These are phyloP conservation scores for Moxostoma hubbsi DNA, from an alignment of 2,797 vertebrate genomes.

Conservation along the genomic window DNA sequence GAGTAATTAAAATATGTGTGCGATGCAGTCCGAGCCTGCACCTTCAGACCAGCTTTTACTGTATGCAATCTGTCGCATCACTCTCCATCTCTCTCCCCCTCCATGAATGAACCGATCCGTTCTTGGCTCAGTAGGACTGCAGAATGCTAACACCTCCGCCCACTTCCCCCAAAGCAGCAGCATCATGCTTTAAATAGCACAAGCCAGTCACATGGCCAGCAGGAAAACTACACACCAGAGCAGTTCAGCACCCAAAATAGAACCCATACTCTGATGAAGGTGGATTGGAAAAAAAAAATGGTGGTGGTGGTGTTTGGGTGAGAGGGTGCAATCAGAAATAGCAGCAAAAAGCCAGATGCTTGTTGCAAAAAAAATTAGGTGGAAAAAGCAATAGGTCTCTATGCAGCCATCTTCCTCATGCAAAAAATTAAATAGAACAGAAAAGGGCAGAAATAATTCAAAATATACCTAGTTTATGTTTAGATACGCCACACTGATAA, in stretches of 20 bases:
- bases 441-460: conserved; percentile 11
- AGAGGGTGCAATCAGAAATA: conserved; percentile 56
- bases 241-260: conserved; percentile 52
- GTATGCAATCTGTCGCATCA: conserved; percentile 76
- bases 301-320: not conserved
- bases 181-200: conserved; percentile 69
- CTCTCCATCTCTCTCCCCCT: conserved; percentile 54
- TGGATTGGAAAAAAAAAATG: conserved; percentile 26
- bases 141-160: conserved; percentile 63
- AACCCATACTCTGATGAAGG: conserved; percentile 42
- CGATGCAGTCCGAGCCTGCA: conserved; percentile 66
- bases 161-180: conserved; percentile 58
- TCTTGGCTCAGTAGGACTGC: conserved; percentile 60
- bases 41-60: conserved; percentile 63
- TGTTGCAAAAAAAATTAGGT: not conserved
- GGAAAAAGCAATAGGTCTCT: conserved; percentile 56
- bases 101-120: conserved; percentile 42
- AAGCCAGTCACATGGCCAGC: conserved; percentile 70
- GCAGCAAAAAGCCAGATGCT: conserved; percentile 34
- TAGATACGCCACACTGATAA: too few species aligned
- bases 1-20: not conserved
- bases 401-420: conserved; percentile 17
- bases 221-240: conserved; percentile 65
- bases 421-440: conserved; percentile 21
- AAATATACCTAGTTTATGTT: too few species aligned